phyloP scores from a whole-genome alignment of 2,113 vertebrate genomes.

The Todiramphus chloris region DNA sequence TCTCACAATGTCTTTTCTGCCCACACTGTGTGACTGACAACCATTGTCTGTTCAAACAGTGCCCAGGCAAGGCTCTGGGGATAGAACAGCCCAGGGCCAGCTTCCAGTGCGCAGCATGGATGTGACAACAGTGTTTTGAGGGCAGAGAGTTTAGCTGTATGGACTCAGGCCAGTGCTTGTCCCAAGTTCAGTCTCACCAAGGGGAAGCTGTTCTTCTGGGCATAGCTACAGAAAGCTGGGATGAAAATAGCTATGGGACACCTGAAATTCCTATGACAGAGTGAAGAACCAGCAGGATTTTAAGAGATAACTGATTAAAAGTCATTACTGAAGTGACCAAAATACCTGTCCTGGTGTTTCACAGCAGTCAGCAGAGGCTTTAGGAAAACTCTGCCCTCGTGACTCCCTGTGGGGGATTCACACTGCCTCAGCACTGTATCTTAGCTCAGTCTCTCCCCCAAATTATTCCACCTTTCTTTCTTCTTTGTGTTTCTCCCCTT shows the following conservation, averaged over 20 bases:
- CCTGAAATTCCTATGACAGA: background rate
- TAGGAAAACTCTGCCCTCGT: background rate
- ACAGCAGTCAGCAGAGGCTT: background rate
- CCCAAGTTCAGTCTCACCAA: background rate
- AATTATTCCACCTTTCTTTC: background rate
- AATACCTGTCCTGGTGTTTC: background rate
- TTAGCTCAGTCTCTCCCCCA: background rate
- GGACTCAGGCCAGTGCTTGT: background rate
- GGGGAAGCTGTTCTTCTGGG: background rate
- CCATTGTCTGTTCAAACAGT: background rate
- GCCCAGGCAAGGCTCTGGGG: background rate
- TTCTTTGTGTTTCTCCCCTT: background rate
- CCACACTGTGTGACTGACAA: background rate
- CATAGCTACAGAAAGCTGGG: background rate
- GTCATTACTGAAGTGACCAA: background rate
- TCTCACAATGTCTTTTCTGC: background rate
- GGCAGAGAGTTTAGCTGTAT: background rate
- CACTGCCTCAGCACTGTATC: background rate
- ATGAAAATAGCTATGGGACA: background rate
- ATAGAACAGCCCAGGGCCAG: background rate
- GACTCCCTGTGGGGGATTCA: background rate
- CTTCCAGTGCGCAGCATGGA: background rate
- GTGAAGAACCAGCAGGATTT: background rate
- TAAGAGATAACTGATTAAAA: background rate
- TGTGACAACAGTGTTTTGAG: background rate